Evolutionary conservation across 2,113 vertebrate species (phyloP).

Genomic region (Bungarus multicinctus): DNA sequence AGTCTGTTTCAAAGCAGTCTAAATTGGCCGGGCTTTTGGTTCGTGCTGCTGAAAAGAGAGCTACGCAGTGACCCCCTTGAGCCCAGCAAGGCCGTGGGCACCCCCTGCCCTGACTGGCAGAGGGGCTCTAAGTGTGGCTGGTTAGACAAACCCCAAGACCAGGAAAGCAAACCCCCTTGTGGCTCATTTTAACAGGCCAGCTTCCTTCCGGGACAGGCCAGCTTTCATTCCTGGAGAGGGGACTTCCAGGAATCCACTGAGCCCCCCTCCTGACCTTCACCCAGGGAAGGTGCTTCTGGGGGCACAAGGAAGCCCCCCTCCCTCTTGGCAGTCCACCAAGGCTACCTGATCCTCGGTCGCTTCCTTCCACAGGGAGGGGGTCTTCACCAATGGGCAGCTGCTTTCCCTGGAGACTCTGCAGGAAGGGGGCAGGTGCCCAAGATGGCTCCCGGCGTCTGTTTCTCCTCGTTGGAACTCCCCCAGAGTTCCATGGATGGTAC

Average conservation of each 20-base stretch:
- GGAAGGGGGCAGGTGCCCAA: not conserved
- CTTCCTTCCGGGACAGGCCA: not conserved
- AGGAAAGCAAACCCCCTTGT: not conserved
- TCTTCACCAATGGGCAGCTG: too few species aligned
- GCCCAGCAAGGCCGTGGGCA: not conserved
- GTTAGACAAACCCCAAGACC: not conserved
- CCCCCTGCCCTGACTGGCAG: not conserved
- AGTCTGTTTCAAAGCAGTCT: not conserved
- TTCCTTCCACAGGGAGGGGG: not conserved
- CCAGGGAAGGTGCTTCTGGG: not conserved
- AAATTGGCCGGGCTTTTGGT: too few species aligned
- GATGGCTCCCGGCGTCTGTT: not conserved
- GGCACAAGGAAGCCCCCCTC: not conserved
- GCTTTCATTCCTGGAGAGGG: not conserved
- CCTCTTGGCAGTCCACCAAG: not conserved
- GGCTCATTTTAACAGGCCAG: not conserved
- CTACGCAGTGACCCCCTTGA: accelerated
- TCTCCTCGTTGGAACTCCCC: not conserved
- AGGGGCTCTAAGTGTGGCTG: not conserved
- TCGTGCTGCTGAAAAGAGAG: not conserved
- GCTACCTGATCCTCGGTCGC: not conserved
- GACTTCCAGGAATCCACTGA: not conserved
- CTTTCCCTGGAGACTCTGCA: not conserved
- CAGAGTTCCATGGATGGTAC: not conserved
- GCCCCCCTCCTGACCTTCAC: not conserved